Base-by-base conservation (phyloP, 2,113 vertebrate genomes). In the Trinectes maculatus region DNA sequence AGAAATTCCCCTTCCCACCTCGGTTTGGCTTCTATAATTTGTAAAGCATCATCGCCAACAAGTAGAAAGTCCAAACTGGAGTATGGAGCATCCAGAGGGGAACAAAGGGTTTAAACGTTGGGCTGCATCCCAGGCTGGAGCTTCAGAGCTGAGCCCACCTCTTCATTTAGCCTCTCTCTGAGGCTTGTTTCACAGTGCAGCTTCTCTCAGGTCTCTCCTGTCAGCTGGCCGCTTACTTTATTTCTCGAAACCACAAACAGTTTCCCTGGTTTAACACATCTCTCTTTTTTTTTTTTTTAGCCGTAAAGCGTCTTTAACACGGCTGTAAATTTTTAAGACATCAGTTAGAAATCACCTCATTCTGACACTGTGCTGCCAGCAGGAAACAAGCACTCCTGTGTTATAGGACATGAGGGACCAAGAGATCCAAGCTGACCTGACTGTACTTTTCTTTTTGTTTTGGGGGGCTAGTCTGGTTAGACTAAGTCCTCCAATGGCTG, bases 401-500 rank as follows among this genome's bases (percentile, higher is more conserved):
- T 54, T 68, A 65, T 34, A 60, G 46, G 34, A 46, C 28, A 11
- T 54, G 49, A 39, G 61, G 58, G 6, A 13, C 16, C 18, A 4
- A 72, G 46, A 40, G 70, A 62, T 53, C 64, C 68, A 55, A 76
- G 70, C 74, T 42, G 61, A 80, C 51, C 67, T 31, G n/a, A n/a
- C 62, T 51, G 40, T 15, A 11, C 68, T 67, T 10, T n/a, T n/a
- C n/a, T n/a, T n/a, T n/a, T n/a, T n/a, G n/a, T n/a, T n/a, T n/a
- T 19, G 37, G 15, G 26, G 68, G 59, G 39, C 22, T 21, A 11
- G 49, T 62, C 64, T 74, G 9, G 25, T 37, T 63, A 86, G 75
- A 82, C 18, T 9, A 36, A 36, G 66, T 67, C 82, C 64, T 79
- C 73, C 68, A 77, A 79, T 80, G 80, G 68, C 71, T 71, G 78